These are phyloP conservation scores for Podiceps cristatus DNA, from an alignment of 2,113 vertebrate genomes.

Conservation along the genomic window DNA sequence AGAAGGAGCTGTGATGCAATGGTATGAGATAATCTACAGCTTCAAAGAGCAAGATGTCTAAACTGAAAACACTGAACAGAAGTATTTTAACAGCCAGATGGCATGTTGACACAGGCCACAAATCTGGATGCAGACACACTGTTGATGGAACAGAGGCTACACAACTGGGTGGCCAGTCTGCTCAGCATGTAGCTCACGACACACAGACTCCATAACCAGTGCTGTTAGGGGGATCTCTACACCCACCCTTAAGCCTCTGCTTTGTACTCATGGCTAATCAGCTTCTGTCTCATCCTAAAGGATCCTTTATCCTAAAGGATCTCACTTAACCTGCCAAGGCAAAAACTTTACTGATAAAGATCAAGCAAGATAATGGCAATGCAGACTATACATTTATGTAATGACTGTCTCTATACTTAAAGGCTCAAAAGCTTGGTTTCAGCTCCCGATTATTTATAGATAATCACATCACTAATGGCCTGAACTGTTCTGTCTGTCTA, in stretches of 20 bases:
- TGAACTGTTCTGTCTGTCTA: background rate
- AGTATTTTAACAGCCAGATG: background rate
- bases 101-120: background rate
- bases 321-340: background rate
- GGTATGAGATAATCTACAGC: background rate
- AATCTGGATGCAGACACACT: background rate
- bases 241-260: background rate
- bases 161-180: background rate
- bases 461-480: background rate
- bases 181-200: background rate
- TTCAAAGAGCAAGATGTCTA: background rate
- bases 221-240: background rate
- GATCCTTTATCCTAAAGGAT: background rate
- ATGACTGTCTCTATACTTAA: background rate
- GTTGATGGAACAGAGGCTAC: background rate
- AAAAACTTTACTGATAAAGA: background rate
- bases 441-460: background rate
- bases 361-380: background rate
- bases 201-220: background rate
- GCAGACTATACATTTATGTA: background rate
- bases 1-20: constrained; percentile 4
- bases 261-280: background rate
- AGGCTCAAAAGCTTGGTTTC: background rate
- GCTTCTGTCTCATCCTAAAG: background rate
- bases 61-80: background rate